Base-by-base conservation (phyloP, 2,113 vertebrate species). In the Hippopotamus amphibius region DNA sequence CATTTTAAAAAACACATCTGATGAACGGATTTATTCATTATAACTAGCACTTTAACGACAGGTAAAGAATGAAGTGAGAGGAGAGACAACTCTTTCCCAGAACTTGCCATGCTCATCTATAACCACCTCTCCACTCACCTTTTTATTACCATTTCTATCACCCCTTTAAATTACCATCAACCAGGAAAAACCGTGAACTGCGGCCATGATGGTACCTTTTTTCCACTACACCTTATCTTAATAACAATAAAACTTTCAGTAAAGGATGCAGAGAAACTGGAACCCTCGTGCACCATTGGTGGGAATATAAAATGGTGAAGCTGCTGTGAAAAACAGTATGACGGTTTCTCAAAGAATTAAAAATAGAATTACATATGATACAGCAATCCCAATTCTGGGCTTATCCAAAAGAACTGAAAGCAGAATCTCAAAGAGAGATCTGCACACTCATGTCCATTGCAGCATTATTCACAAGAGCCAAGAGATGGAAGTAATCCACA, bases 11-110 rank as follows among this genome's bases (percentile, higher is more conserved):
- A 88, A 89, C 61, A 46, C 66, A 63, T 0, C 22, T 77, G 33
- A 61, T 16, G 86, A 87, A 80, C 77, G 55, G 24, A 74, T 95
- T 84, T n/a, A 43, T 83, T 94, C 55, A 71, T 63, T 57, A 71
- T 33, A 94, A 88, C 50, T 22, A 95, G n/a, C 71, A 95, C 69
- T 93, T 89, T 59, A 93, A 84, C 68, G 28, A 74, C 80, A 92
- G 33, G 46, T 55, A 65, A 93, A 41, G 33, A 91, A 86, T 71
- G 37, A 96, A 89, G 43, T 48, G 33, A 76, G 46, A 89, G 37
- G 4, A 87, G 6, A 21, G 26, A 87, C 55, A 80, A 46, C 24
- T 48, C 43, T 94, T 81, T 50, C 21, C 37, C 82, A 69, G 95
- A 55, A 33, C 43, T 30, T 90, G 26, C 50, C 69, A 76, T 71